Percentiles rank a stretch among this genome's conserved stretches.
Evolutionary conservation across 2,797 vertebrate species (phyloP).

Genomic region (Poeciliopsis presidionis): DNA sequence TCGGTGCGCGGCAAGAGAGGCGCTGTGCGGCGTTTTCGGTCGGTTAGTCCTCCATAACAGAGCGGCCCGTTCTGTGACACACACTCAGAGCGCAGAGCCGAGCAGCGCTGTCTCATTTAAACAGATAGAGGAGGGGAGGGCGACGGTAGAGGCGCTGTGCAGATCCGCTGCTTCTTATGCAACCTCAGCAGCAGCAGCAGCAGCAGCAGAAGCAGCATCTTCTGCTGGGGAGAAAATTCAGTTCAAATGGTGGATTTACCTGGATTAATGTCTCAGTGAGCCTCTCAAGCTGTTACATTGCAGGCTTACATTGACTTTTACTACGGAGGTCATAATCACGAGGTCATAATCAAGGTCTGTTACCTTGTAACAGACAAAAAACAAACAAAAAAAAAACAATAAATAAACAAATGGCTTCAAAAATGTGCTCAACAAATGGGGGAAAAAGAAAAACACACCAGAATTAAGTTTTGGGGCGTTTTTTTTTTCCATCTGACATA

Average conservation of each 20-base stretch:
- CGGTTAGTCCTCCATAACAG: conserved; percentile 61
- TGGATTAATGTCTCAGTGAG: conserved; percentile 1
- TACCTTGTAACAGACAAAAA: too few species aligned
- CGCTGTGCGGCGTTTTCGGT: conserved; percentile 37
- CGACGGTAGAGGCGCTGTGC: conserved; percentile 45
- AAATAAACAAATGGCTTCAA: background rate
- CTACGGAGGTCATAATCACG: background rate
- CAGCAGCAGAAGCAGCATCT: conserved; percentile 30
- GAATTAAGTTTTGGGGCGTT: background rate
- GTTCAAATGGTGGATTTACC: background rate
- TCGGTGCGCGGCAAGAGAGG: background rate
- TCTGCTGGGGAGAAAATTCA: background rate
- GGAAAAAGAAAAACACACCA: background rate
- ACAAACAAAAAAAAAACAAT: background rate
- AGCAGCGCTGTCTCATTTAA: conserved; percentile 68
- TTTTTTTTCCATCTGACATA: background rate
- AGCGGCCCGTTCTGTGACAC: conserved; percentile 57
- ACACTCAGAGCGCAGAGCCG: conserved; percentile 21
- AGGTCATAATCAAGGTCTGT: too few species aligned
- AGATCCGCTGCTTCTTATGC: conserved; percentile 61
- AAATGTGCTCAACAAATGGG: background rate
- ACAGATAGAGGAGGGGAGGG: conserved; percentile 61
- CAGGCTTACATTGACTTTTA: background rate
- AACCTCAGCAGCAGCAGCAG: conserved; percentile 43
- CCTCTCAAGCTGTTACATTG: background rate